Conservation (phyloP, 2,888 invertebrate species). For the Pteria penguin region DNA sequence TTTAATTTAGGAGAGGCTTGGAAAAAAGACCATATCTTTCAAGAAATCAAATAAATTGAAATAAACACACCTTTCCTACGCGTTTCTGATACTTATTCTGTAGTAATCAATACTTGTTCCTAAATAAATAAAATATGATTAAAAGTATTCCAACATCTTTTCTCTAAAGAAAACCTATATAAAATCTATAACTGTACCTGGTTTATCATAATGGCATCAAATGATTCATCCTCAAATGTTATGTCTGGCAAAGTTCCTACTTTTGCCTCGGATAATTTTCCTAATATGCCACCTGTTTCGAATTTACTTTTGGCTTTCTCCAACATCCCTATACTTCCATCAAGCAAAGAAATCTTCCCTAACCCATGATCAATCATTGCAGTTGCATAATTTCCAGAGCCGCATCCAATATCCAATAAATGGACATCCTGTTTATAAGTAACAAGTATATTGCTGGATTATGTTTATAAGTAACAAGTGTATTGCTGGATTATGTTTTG, state of each 20-base stretch:
- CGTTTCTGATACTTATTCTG: no score
- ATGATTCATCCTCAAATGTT: conserved; percentile 40
- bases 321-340: conserved; percentile 45
- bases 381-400: conserved; percentile 35
- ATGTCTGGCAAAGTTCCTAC: conserved; percentile 30
- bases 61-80: no score
- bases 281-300: conserved; percentile 8
- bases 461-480: no score
- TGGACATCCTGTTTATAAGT: conserved; percentile 34
- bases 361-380: conserved; percentile 33
- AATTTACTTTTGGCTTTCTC: conserved; percentile 44
- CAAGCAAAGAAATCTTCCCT: conserved; percentile 39
- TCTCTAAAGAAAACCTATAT: no score
- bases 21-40: no score
- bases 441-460: no score
- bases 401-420: conserved; percentile 45
- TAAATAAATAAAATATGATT: no score
- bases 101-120: no score
- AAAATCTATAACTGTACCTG: conserved; percentile 20
- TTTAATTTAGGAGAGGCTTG: no score
- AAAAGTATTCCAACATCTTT: background rate
- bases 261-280: conserved; percentile 22
- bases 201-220: conserved; percentile 49
- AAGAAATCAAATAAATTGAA: no score
- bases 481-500: no score